Percentiles rank a stretch among this genome's conserved stretches.
Evolutionary conservation across 2,113 vertebrate species (phyloP).

Genomic region (Leptocoma aspasia): DNA sequence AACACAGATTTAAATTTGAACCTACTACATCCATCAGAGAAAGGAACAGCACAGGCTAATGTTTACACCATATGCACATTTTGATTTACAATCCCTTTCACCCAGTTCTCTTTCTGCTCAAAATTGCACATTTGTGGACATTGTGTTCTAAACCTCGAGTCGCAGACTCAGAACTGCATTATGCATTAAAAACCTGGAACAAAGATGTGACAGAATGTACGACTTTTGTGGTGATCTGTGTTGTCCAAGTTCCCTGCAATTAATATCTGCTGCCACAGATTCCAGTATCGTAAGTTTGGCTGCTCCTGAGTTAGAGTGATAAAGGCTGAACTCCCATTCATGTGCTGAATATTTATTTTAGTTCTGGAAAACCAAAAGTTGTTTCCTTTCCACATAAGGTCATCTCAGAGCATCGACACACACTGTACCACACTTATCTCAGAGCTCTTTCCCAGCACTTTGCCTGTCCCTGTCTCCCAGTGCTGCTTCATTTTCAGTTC

Average conservation of each 20-base stretch:
- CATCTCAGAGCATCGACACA: rapidly evolving
- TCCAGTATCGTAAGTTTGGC: background rate
- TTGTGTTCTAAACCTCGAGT: background rate
- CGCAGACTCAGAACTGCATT: rapidly evolving
- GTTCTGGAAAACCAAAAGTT: background rate
- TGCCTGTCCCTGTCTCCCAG: background rate
- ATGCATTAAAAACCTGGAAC: background rate
- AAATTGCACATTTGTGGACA: background rate
- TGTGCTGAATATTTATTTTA: background rate
- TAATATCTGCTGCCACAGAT: background rate
- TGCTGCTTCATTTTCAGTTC: background rate
- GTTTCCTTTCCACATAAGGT: background rate
- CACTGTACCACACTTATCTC: background rate
- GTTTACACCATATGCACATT: background rate
- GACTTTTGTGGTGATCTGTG: background rate
- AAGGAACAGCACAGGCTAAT: background rate
- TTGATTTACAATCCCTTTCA: background rate
- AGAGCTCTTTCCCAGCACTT: background rate
- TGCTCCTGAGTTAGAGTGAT: background rate
- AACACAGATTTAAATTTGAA: background rate
- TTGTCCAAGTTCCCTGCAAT: background rate
- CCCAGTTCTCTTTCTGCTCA: background rate
- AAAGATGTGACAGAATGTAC: background rate
- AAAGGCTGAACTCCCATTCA: background rate
- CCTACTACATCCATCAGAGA: background rate